These are phyloP conservation scores for Eilema griseolum DNA, from an alignment of 2,888 invertebrate genomes.

Conservation along the genomic window DNA sequence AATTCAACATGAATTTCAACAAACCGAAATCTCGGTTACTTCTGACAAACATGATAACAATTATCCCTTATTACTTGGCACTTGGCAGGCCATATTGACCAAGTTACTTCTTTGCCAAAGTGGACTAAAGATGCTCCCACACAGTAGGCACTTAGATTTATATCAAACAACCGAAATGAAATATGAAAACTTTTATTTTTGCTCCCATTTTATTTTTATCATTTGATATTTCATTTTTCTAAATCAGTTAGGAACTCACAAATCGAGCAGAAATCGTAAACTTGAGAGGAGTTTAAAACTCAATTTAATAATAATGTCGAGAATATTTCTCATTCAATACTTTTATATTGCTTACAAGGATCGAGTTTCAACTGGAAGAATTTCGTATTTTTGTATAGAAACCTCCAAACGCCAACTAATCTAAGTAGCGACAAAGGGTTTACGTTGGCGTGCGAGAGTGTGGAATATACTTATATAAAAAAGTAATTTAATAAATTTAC, in stretches of 20 bases:
- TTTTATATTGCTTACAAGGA: neutral
- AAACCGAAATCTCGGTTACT: neutral
- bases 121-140: neutral
- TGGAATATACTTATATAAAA: too few relatives aligned
- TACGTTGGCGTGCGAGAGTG: too few relatives aligned
- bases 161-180: slow-evolving; percentile 7
- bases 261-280: slow-evolving; percentile 9
- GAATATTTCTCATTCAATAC: neutral
- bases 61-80: slow-evolving; percentile 3
- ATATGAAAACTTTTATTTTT: slow-evolving; percentile 11
- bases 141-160: neutral
- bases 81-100: neutral
- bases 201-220: neutral
- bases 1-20: neutral
- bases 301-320: slow-evolving; percentile 7
- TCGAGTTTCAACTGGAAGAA: neutral
- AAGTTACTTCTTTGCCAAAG: neutral
- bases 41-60: neutral
- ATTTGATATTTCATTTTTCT: neutral
- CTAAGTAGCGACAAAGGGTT: too few relatives aligned
- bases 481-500: too few relatives aligned
- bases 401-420: too few relatives aligned
- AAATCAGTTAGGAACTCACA: slow-evolving; percentile 5
- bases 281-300: slow-evolving; percentile 3
- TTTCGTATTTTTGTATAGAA: too few relatives aligned